Base-by-base conservation (phyloP, 2,888 invertebrate genomes). In the Gasteruption jaculator region DNA sequence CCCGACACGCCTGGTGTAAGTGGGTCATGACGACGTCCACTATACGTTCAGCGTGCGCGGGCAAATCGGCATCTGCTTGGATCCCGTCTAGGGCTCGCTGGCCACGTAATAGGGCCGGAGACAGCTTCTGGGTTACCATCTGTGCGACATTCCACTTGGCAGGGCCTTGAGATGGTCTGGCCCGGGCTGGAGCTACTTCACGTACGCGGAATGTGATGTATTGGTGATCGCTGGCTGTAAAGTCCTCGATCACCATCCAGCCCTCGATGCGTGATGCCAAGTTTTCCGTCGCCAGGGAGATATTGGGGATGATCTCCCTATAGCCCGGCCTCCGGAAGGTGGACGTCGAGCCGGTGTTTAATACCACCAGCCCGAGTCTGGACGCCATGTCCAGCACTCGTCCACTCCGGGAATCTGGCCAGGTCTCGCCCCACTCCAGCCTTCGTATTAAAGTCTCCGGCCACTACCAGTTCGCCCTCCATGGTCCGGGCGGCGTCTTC, bases 331-430 rank as follows among this genome's bases (percentile, higher is more conserved):
- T 30, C 26, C 45, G 25, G 43, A 39, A 52, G 1, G 48, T 52
- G 8, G 42, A 25, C 3, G 33, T 32, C 8, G 32, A 19, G 24
- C 49, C 46, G 3, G 24, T 30, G 19, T 45, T 43, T 31, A 27
- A 22, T 3, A 48, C 35, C 14, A 14, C 24, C 15, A 54, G 43
- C 6, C 42, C 46, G 11, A 45, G 26, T 40, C 51, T 48, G 25
- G 53, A 43, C 7, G 49, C 47, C 48, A 53, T 52, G 30, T 57
- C 56, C 35, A 52, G 21, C 10, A 52, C 36, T 8, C 39, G 41
- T 31, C 46, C 40, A 30, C 54, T 54, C 37, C 56, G 45, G 32
- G 29, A 36, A 40, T 58, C 45, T n/a, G 53, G 43, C n/a, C n/a
- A n/a, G n/a, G n/a, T n/a, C n/a, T n/a, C n/a, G n/a, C n/a, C n/a